These are phyloP conservation scores for Puntigrus tetrazona DNA, from an alignment of 2,113 vertebrate species.

Conservation along the genomic window DNA sequence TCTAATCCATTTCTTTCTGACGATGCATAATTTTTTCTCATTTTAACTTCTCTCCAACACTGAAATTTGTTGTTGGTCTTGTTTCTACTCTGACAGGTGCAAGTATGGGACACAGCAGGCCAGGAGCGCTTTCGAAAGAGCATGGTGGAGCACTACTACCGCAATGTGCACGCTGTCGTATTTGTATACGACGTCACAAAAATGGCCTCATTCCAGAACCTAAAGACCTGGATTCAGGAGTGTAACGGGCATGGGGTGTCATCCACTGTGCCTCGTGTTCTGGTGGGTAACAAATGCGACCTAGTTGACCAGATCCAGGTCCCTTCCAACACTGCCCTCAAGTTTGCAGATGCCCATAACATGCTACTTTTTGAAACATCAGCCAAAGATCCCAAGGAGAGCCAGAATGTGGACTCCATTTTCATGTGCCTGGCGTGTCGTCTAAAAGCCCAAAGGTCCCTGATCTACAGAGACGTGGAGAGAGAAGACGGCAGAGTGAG, in stretches of 20 bases:
- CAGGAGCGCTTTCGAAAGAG: slow-evolving; percentile 96
- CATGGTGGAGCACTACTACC: slow-evolving; percentile 98
- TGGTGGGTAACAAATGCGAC: slow-evolving; percentile 98
- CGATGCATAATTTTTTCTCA: not conserved
- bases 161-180: slow-evolving; percentile 93
- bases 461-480: slow-evolving; percentile 87
- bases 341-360: slow-evolving; percentile 94
- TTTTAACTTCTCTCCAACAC: not conserved
- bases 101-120: slow-evolving; percentile 96
- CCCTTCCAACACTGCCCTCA: slow-evolving; percentile 90
- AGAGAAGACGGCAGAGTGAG: slow-evolving; percentile 84
- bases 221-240: slow-evolving; percentile 96
- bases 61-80: not conserved
- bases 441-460: slow-evolving; percentile 93
- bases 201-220: slow-evolving; percentile 93
- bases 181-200: slow-evolving; percentile 98
- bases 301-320: slow-evolving; percentile 93
- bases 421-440: slow-evolving; percentile 97
- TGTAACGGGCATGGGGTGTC: slow-evolving; percentile 93
- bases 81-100: slow-evolving; percentile 77
- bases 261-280: slow-evolving; percentile 88
- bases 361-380: slow-evolving; percentile 98
- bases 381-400: slow-evolving; percentile 94
- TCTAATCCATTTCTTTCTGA: not conserved
- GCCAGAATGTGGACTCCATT: slow-evolving; percentile 94